Base-by-base conservation (phyloP, 1,140 invertebrate species). In the Brachionus calyciflorus region DNA sequence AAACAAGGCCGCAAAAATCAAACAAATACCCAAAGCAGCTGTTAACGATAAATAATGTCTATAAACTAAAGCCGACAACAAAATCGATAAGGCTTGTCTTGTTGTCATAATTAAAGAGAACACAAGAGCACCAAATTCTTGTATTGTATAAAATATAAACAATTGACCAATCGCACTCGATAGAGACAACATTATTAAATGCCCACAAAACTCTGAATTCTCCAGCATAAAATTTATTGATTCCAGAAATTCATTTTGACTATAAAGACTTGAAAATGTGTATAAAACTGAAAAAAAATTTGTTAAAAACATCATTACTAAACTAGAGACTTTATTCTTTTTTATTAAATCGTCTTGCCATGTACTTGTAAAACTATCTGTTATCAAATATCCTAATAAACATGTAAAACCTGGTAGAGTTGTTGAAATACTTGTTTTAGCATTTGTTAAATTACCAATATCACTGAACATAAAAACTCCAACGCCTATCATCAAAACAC, bases 81-180 rank as follows among this genome's bases (percentile, higher is more conserved):
- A 17, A 69, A 69, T 55, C 12, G 44, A 51, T 12, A 77, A 33
- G 3, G 24, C 24, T 69, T 98, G 96, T 80, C 96, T 85, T 57
- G 98, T 89, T 1, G 96, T 99, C 93, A 98, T 99, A 78, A 99
- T 97, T 79, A 97, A 94, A 3, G 93, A 91, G 87, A 99, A 99
- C 55, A 95, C 91, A 77, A 98, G 91, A 24, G 77, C 49, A 19
- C 96, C 96, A 88, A 98, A 99, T 80, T 90, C 88, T 46, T 92
- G 89, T 81, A 99, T 96, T 24, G 96, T 99, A 83, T 91, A 91
- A 86, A 94, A 99, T 81, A 99, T 97, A 84, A 98, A 96, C 78
- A 99, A 87, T 85, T 98, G 94, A 0, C 96, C 96, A 70, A 89
- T 87, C 14, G 94, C 92, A 14, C 94, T 96, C 83, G 91, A 94